Conservation (phyloP, 2,113 vertebrate species). For the Sander vitreus region DNA sequence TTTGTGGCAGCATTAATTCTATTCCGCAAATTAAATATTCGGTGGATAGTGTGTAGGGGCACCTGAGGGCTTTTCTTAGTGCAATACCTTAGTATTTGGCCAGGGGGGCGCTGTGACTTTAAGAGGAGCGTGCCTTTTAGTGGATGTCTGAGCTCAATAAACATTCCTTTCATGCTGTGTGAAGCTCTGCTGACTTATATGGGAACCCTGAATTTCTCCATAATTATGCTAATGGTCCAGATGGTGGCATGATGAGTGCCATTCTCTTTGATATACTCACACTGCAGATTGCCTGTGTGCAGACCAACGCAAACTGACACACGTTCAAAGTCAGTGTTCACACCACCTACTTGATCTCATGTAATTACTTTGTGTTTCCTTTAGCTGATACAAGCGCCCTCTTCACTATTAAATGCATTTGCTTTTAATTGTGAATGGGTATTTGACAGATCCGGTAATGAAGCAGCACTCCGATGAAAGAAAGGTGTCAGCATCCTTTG, state of each 20-base stretch:
- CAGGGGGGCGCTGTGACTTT: constrained; percentile 67
- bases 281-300: constrained; percentile 65
- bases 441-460: constrained; percentile 42
- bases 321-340: constrained; percentile 67
- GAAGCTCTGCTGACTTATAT: constrained; percentile 75
- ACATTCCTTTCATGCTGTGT: constrained; percentile 79
- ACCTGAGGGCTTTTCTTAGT: constrained; percentile 17
- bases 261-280: constrained; percentile 79
- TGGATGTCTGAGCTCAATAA: constrained; percentile 65
- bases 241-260: constrained; percentile 81
- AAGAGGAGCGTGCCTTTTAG: constrained; percentile 34
- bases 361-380: constrained; percentile 60
- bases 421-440: constrained; percentile 43
- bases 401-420: constrained; percentile 56
- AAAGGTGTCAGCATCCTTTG: constrained; percentile 19
- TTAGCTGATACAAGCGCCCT: constrained; percentile 39
- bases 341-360: constrained; percentile 67
- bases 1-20: constrained; percentile 36
- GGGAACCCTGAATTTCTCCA: constrained; percentile 75
- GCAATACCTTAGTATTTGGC: constrained; percentile 22
- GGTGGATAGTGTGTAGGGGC: not conserved
- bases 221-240: constrained; percentile 85
- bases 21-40: constrained; percentile 15
- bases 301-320: constrained; percentile 72
- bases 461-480: constrained; percentile 42